Conservation (phyloP, 1,140 invertebrate species). For the Polyergus mexicanus region DNA sequence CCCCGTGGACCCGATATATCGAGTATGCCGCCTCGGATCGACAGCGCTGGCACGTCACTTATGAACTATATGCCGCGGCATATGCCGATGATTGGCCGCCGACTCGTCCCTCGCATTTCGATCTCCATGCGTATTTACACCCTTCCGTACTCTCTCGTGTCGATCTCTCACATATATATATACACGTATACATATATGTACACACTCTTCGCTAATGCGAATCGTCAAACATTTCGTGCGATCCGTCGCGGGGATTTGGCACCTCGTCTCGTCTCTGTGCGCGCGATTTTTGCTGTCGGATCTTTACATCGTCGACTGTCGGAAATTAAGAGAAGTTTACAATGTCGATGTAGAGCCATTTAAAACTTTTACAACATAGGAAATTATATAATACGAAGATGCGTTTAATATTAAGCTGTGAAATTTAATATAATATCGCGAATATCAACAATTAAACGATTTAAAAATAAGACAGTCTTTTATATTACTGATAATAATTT, state of each 20-base stretch:
- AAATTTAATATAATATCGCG: background rate
- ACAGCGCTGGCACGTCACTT: constrained; percentile 77
- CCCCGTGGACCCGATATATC: constrained; percentile 75
- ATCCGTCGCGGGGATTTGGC: constrained; percentile 16
- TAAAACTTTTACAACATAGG: background rate
- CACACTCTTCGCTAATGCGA: constrained; percentile 54
- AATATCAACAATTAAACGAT: background rate
- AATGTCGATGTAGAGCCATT: background rate
- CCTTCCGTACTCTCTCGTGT: constrained; percentile 60
- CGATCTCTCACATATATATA: constrained; percentile 2
- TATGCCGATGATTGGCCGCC: constrained; percentile 79
- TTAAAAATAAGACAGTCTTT: background rate
- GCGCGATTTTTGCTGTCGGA: background rate
- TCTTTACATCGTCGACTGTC: background rate
- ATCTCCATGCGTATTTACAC: constrained; percentile 65
- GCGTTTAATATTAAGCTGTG: background rate
- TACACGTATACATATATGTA: background rate
- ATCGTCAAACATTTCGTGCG: constrained; percentile 69
- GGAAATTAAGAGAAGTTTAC: background rate
- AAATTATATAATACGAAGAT: background rate
- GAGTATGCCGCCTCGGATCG: constrained; percentile 76
- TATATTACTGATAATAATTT: too few species aligned
- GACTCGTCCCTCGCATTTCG: constrained; percentile 69
- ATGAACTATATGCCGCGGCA: constrained; percentile 77
- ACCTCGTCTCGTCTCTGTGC: constrained; percentile 21